These are phyloP conservation scores for Scrobipalpa atriplicella DNA, from an alignment of 2,888 invertebrate species.

Conservation along the genomic window DNA sequence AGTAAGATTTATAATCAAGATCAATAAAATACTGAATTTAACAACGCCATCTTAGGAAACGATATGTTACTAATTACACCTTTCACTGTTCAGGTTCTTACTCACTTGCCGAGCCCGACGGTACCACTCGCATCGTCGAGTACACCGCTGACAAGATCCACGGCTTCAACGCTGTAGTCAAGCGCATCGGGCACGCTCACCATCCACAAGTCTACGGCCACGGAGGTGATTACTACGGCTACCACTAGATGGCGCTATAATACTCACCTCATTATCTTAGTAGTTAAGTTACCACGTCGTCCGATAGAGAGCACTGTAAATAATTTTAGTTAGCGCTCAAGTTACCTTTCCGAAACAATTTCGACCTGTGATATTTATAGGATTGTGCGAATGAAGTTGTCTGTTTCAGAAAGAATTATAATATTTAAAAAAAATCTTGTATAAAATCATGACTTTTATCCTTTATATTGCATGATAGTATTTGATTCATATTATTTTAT, in stretches of 20 bases:
- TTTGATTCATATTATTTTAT: background rate
- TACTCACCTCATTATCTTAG: conserved; percentile 21
- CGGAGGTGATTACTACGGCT: conserved; percentile 57
- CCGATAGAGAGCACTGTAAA: conserved; percentile 53
- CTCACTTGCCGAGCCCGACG: conserved; percentile 76
- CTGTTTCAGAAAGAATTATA: conserved; percentile 30
- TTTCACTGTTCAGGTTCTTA: conserved; percentile 67
- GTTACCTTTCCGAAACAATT: conserved; percentile 24
- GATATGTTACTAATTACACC: background rate
- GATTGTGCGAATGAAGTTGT: conserved; percentile 26
- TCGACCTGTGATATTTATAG: conserved; percentile 29
- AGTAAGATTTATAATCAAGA: no score
- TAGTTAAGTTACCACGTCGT: conserved; percentile 41
- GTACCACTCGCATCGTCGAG: conserved; percentile 77
- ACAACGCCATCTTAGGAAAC: conserved; percentile 29
- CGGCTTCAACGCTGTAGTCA: conserved; percentile 79
- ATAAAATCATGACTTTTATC: background rate
- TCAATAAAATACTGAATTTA: no score
- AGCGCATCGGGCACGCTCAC: conserved; percentile 73
- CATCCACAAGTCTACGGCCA: conserved; percentile 72
- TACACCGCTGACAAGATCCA: conserved; percentile 78
- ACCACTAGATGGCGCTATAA: conserved; percentile 68
- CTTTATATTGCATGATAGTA: no score
- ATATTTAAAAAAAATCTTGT: conserved; percentile 34
- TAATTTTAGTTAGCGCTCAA: conserved; percentile 34